Base-by-base conservation (phyloP, 2,888 invertebrate species). In the Lasioglossum villosulum region DNA sequence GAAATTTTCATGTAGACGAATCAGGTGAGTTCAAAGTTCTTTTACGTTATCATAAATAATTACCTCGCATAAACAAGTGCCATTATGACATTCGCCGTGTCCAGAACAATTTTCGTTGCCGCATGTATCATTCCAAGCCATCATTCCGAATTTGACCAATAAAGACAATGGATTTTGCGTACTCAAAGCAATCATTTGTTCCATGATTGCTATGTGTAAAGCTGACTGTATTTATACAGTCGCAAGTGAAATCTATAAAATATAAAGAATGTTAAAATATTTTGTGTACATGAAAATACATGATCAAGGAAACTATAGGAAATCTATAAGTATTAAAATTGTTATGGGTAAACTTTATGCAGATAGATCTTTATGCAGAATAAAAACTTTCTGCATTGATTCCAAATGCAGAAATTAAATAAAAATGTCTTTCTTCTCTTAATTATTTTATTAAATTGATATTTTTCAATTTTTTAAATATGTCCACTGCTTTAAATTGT, bases 11-110 rank as follows among this genome's bases (percentile, higher is more conserved):
- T 73, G 59, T 37, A 37, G 16, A 12, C 12, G 23, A 14, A 34
- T 45, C 12, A 23, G 52, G 16, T 4, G 0, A 6, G 12, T 19
- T 63, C 76, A 80, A 82, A 71, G 74, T 71, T 72, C 6, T 70
- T 14, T 66, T 66, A 14, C 77, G 34, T 37, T 42, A 45, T 59
- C 42, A 16, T 19, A 73, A 83, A 12, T n/a, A n/a, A 74, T 96
- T 92, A 98, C 98, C 96, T 98, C 98, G 95, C 98, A 98, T 91
- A 98, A 96, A 94, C 98, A 98, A 79, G 98, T 98, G 89, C 98
- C 98, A 95, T 98, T 98, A 94, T 98, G 97, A 95, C 98, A 98
- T 95, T 98, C 98, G 34, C 98, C 98, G 87, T 98, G 97, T 87
- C 98, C 98, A 93, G 98, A 98, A 96, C 98, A 98, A 95, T 97